phyloP scores from a whole-genome alignment of 2,113 vertebrate species.

The Tylochromis polylepis region DNA sequence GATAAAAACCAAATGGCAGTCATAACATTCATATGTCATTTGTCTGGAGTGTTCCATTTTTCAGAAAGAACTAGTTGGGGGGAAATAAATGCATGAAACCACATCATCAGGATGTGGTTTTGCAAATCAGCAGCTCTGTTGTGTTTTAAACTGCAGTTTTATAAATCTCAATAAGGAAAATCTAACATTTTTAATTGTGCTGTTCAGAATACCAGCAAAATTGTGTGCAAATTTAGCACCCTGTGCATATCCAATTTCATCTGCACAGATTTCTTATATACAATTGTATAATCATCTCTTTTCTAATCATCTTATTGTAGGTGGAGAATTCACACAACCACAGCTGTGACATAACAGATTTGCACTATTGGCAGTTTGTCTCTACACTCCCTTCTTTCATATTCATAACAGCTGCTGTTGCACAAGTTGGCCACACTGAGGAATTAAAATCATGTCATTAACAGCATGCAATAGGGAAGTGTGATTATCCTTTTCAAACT shows the following conservation, averaged over 20 bases:
- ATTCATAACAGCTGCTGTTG: neutral
- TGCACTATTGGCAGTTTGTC: neutral
- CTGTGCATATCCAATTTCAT: neutral
- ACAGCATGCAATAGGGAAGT: neutral
- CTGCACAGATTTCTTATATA: neutral
- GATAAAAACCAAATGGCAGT: neutral
- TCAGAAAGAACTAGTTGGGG: neutral
- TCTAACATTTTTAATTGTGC: neutral
- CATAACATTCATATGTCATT: neutral
- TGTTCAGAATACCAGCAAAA: neutral
- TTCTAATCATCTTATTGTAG: neutral
- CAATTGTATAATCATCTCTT: neutral
- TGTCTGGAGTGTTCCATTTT: neutral
- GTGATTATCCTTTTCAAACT: neutral
- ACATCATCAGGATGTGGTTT: neutral
- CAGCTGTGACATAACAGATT: neutral
- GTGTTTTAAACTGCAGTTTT: neutral
- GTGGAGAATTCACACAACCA: neutral
- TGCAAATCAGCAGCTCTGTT: neutral
- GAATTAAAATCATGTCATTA: neutral
- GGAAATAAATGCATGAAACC: neutral
- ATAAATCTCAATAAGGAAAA: neutral
- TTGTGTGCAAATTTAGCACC: neutral
- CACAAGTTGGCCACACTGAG: neutral
- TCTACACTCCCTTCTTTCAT: neutral